A percentile compares a stretch with the other conserved stretches of the same genome.
These are phyloP conservation scores for Nymphalis io DNA, from an alignment of 1,140 invertebrate genomes.

Conservation along the genomic window DNA sequence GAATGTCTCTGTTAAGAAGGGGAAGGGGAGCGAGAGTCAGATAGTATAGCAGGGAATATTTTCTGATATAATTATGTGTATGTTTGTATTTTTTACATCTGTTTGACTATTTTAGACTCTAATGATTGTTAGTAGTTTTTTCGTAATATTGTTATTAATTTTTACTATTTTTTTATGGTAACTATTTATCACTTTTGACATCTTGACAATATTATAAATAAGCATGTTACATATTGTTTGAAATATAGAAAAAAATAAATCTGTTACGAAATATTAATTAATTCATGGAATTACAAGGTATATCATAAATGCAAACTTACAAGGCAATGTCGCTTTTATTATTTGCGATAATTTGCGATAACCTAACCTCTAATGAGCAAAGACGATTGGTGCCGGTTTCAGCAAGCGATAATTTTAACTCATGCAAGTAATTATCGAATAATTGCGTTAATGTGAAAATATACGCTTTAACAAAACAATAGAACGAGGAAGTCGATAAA, in stretches of 20 bases:
- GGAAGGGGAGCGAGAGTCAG: constrained; percentile 60
- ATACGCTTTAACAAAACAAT: constrained; percentile 75
- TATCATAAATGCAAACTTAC: not conserved
- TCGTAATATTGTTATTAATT: constrained; percentile 25
- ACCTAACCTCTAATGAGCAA: constrained; percentile 58
- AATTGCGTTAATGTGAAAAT: constrained; percentile 77
- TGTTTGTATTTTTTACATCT: constrained; percentile 40
- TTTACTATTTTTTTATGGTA: constrained; percentile 59
- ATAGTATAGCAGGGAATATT: constrained; percentile 53
- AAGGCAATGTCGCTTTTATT: constrained; percentile 45
- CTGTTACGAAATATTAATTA: not conserved
- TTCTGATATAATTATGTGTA: constrained; percentile 21
- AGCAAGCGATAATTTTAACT: constrained; percentile 55
- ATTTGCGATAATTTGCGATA: constrained; percentile 65
- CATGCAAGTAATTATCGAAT: constrained; percentile 75
- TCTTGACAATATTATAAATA: constrained; percentile 8
- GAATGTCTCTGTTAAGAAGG: constrained; percentile 75
- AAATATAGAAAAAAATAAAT: not conserved
- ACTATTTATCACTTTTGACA: constrained; percentile 63
- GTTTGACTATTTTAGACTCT: constrained; percentile 52
- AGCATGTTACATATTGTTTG: not conserved
- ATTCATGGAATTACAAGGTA: not conserved
- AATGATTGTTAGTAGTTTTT: constrained; percentile 30
- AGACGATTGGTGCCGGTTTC: constrained; percentile 57
- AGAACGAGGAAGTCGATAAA: constrained; percentile 58